Conservation (phyloP, 2,888 invertebrate species). For the Oligia fasciuncula region DNA sequence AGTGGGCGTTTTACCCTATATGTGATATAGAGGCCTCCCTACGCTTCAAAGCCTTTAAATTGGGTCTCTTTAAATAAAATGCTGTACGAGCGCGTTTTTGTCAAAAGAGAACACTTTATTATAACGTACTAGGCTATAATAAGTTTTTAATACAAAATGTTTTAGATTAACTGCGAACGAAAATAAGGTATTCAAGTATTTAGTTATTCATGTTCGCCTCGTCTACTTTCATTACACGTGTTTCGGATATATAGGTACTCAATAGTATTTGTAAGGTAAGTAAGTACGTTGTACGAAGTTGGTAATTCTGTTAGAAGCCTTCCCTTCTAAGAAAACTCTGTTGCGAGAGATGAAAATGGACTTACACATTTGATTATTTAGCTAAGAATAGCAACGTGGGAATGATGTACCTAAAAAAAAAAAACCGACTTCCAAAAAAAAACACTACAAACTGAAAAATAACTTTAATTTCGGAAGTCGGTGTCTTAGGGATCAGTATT, state of each 20-base stretch:
- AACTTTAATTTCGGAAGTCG: too few relatives aligned
- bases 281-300: constrained; percentile 1
- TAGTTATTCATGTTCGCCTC: constrained; percentile 3
- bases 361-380: background rate
- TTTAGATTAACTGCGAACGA: constrained; percentile 43
- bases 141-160: constrained; percentile 51
- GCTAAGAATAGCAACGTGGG: background rate
- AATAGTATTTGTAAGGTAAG: constrained; percentile 2
- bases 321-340: background rate
- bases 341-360: background rate
- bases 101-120: constrained; percentile 69
- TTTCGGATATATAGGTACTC: constrained; percentile 23
- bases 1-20: constrained; percentile 81
- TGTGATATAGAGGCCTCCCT: constrained; percentile 82
- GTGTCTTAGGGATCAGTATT: too few relatives aligned
- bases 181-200: constrained; percentile 27
- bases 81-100: constrained; percentile 69
- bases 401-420: too few relatives aligned
- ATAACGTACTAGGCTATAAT: constrained; percentile 51
- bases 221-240: constrained; percentile 39
- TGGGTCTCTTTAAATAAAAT: constrained; percentile 87
- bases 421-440: too few relatives aligned
- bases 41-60: constrained; percentile 86
- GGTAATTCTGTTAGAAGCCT: background rate
- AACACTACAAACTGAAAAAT: too few relatives aligned